Base-by-base conservation (phyloP, 2,888 invertebrate genomes). In the Acanthosepion esculentum region DNA sequence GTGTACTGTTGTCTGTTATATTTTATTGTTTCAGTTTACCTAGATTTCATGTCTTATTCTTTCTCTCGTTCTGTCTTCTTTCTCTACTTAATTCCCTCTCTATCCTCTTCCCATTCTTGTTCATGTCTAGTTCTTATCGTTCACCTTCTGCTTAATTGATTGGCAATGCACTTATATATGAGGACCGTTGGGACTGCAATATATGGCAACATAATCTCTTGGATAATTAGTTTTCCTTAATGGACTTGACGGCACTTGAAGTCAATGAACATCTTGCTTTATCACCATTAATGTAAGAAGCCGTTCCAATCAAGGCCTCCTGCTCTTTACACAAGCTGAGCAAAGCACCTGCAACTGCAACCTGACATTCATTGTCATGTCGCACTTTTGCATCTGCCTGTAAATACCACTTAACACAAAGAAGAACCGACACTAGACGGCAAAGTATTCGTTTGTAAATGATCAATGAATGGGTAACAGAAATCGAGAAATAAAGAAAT, bases 191-290 rank as follows among this genome's bases (percentile, higher is more conserved):
- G 78, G 78, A 78, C n/a, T 78, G 78, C 78, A 78, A 78, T 78
- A 78, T 78, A 78, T 78, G n/a, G 78, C 78, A 78, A 78, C 78
- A 78, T 78, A 78, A 78, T 78, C 78, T 78, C 78, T 78, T 78
- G 78, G n/a, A 78, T 78, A 78, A 78, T 78, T 78, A 78, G 78
- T 78, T 78, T 78, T 78, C 78, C 78, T 78, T 78, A 78, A 78
- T 78, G 78, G 78, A 78, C 78, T 78, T 78, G n/a, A 78, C 78
- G 78, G 78, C 33, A 78, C 78, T 78, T 78, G 78, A 78, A 78
- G 78, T 33, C n/a, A n/a, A n/a, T 78, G 78, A 78, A 78, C 78
- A 78, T 78, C 78, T 78, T 78, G 78, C 78, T 78, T 78, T 78
- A 78, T 78, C 78, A 78, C 78, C 78, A 78, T 78, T 78, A 78